Evolutionary conservation across 2,888 invertebrate genomes (phyloP), one percentile per base, ranked within the genome.

Genomic region (Labia minor): DNA sequence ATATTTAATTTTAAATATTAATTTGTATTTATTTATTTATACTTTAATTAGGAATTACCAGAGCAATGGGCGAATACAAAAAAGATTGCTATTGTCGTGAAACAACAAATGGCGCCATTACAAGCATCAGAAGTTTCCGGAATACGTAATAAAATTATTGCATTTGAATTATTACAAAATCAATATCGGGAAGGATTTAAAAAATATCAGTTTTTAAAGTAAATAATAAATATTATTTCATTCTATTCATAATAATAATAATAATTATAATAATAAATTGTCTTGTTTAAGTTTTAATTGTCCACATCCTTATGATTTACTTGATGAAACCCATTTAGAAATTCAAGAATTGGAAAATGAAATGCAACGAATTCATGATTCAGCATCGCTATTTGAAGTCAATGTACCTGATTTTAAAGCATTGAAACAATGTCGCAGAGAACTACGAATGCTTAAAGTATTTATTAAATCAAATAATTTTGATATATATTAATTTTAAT

Each of bases 1-100:
- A n/a, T n/a, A n/a, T n/a, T n/a, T n/a, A n/a, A n/a, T n/a, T n/a
- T n/a, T n/a, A n/a, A n/a, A n/a, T n/a, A n/a, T n/a, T n/a, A n/a
- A n/a, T n/a, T n/a, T n/a, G n/a, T n/a, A n/a, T n/a, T n/a, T n/a
- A n/a, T n/a, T n/a, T n/a, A n/a, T n/a, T n/a, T n/a, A n/a, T n/a
- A n/a, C n/a, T n/a, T n/a, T n/a, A n/a, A n/a, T 26, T 8, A 93
- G 84, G 95, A 96, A 78, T 78, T 97, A 66, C 97, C 97, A 11
- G 95, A 95, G 75, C 93, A 95, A 77, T 97, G 97, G 97, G 88
- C 87, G 72, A 89, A 92, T 71, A 94, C 94, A 0, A 96, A 96
- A 77, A 96, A 95, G 79, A 84, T 95, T 68, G 92, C 94, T 0
- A 79, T 89, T 19, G 91, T 90, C 37, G 90, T 95, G 1, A 95